Base-by-base conservation (phyloP, 2,888 invertebrate genomes). In the Sarcophaga variegata region DNA sequence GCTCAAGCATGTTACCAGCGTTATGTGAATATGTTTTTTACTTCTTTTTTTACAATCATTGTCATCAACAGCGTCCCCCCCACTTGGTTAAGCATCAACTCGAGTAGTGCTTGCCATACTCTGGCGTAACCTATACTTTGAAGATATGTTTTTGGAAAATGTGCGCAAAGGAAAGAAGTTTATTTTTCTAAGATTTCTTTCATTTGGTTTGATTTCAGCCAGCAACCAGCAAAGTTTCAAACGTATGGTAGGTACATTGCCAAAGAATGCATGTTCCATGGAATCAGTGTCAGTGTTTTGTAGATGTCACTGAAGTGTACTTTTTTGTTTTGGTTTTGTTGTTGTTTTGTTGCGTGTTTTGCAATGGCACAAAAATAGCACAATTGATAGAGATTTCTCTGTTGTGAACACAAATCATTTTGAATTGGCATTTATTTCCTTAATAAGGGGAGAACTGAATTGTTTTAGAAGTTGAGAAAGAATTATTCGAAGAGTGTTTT, bases 401-500 rank as follows among this genome's bases (percentile, higher is more conserved):
- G n/a, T 20, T 49, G 67, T 49, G 66, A 83, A 74, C 67, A 59
- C 17, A 79, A 79, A 79, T 69, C 69, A 69, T 70, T 83, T 63
- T 63, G 67, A 69, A 79, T 79, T 83, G 78, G 78, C 45, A 64
- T 77, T 70, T 81, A 81, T 54, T 71, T 70, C 22, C 72, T 47
- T 72, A 72, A 66, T 64, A 76, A 59, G 54, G 11, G 10, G 10
- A 37, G 20, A 20, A 20, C 2, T 64, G 70, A 82, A 81, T 81
- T 81, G 81, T 75, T 75, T 75, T 81, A 62, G 62, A 54, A 63
- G 37, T 49, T 74, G 17, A 17, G 22, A 47, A 72, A 25, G 47
- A 10, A 81, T 54, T 64, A 37, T 71, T 54, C 69, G 75, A 69
- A 22, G 69, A 81, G 69, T 81, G 75, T 62, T 22, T 75, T 62